These are phyloP conservation scores for Phasia obesa DNA, from an alignment of 2,888 invertebrate species.

Conservation along the genomic window DNA sequence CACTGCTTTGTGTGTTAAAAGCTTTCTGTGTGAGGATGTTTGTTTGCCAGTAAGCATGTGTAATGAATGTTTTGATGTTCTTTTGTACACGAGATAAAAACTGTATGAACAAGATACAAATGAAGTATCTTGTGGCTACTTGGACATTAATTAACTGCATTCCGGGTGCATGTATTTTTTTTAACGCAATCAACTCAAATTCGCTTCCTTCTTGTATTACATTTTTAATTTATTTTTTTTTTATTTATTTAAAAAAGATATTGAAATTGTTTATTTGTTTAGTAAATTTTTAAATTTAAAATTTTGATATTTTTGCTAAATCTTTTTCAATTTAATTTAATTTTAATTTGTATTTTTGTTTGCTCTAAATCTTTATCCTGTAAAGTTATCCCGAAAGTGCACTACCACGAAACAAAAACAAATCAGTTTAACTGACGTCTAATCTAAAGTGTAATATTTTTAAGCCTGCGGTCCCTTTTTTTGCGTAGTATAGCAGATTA, in stretches of 20 bases:
- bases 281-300: background rate
- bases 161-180: slow-evolving; percentile 51
- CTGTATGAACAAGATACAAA: slow-evolving; percentile 50
- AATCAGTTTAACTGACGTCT: slow-evolving; percentile 55
- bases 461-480: slow-evolving; percentile 61
- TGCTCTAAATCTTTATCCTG: slow-evolving; percentile 19
- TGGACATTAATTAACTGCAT: slow-evolving; percentile 57
- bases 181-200: slow-evolving; percentile 35
- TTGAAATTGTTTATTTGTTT: background rate
- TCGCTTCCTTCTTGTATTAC: slow-evolving; percentile 6
- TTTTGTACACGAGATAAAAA: slow-evolving; percentile 39
- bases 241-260: slow-evolving; percentile 1
- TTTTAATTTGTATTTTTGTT: slow-evolving; percentile 13
- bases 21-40: slow-evolving; percentile 19
- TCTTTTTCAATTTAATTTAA: background rate
- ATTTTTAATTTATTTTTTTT: background rate
- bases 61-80: background rate
- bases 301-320: background rate
- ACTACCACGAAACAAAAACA: slow-evolving; percentile 65
- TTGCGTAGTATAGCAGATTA: slow-evolving; percentile 35
- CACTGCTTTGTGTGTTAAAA: slow-evolving; percentile 42
- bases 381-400: slow-evolving; percentile 59
- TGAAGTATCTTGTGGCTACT: slow-evolving; percentile 62
- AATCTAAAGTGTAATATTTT: slow-evolving; percentile 31
- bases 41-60: slow-evolving; percentile 13